These are phyloP conservation scores for Protophormia terraenovae DNA, from an alignment of 2,888 invertebrate species.

Conservation along the genomic window DNA sequence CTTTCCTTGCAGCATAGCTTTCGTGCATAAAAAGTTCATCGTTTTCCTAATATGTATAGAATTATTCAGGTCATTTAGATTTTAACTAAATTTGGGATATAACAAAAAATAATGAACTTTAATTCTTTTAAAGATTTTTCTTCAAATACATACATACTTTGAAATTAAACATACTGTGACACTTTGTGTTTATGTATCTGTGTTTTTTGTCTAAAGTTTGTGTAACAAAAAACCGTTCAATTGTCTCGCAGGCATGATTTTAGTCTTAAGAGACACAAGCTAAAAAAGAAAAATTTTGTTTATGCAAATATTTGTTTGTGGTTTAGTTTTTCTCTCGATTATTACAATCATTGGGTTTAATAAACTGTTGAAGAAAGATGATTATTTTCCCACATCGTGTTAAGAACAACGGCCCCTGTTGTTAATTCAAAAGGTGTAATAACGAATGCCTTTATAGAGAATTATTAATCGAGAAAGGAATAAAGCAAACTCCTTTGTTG, in stretches of 20 bases:
- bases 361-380: conserved; percentile 37
- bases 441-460: neutral
- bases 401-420: conserved; percentile 13
- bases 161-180: neutral
- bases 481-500: neutral
- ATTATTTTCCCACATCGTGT: conserved; percentile 2
- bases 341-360: conserved; percentile 27
- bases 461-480: neutral
- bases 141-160: neutral
- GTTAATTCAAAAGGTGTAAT: conserved; percentile 28
- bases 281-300: neutral
- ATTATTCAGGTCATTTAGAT: too few relatives aligned
- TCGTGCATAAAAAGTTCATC: too few relatives aligned
- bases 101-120: neutral
- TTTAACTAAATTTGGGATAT: too few relatives aligned
- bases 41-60: too few relatives aligned
- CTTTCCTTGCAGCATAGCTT: too few relatives aligned
- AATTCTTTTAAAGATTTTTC: neutral
- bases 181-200: conserved; percentile 10
- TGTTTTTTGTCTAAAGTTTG: neutral
- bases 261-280: neutral
- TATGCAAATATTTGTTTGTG: conserved; percentile 46
- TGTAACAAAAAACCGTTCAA: neutral
- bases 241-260: conserved; percentile 28
- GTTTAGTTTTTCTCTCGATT: neutral